Base-by-base conservation (phyloP, 2,888 invertebrate genomes). In the Cheilosia pagana region DNA sequence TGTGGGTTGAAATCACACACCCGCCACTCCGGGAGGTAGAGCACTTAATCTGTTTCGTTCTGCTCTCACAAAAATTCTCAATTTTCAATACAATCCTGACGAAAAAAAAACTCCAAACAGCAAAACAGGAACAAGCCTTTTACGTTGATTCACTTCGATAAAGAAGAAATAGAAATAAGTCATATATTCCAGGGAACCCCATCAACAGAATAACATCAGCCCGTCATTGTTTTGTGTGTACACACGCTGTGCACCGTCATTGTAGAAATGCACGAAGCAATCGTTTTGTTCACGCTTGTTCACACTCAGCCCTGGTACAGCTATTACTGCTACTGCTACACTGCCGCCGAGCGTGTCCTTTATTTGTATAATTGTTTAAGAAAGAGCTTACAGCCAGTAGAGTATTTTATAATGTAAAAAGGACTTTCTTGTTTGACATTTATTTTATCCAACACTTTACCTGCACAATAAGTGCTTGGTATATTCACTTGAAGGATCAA, bases 301-400 rank as follows among this genome's bases (percentile, higher is more conserved):
- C 52, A 43, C 72, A 72, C 52, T 62, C 62, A 19, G 21, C 25
- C n/a, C 70, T 25, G 35, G 39, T 59, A 28, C 53, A 55, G 67
- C 19, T 41, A 68, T 57, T 28, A 45, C 70, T 35, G 43, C 25
- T 25, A n/a, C n/a, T n/a, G 48, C 48, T 21, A 12, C 7, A 48
- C 23, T 35, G 39, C 57, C 48, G 52, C 68, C 62, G 53, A 77
- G 70, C 48, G 55, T 77, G 68, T 16, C 53, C 60, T 62, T 62
- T 68, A 68, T 68, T 68, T 68, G 68, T 62, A 55, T 62, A 60
- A 70, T 68, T 68, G 68, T 41, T 52, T 28, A 60, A 68, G 60
- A 68, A 76, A 68, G 53, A 35, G 25, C 25, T 53, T 16, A 45
- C 19, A 31, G 23, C 43, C 21, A 52, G 67, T 43, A 53, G 43